Base-by-base conservation (phyloP, 2,888 invertebrate species). In the Colostygia pectinataria region DNA sequence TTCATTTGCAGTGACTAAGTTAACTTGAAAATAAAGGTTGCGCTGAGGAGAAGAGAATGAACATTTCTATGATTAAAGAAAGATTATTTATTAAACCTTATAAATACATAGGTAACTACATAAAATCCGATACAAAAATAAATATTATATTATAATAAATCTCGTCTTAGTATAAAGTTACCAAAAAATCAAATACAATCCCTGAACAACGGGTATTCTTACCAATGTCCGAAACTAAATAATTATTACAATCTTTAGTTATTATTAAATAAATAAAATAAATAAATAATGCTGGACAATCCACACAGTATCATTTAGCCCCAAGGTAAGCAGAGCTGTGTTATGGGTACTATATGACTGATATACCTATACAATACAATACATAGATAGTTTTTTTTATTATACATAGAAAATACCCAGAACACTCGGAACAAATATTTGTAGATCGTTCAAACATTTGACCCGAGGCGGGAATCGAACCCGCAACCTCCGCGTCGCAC, bases 81-180 rank as follows among this genome's bases (percentile, higher is more conserved):
- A 65, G 66, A 77, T 78, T 77, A 77, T 79, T 77, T 70, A 59
- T 63, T 34, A 70, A 72, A 74, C 55, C 61, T 68, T 66, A 69
- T 57, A 49, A 56, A 58, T 60, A 68, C 67, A 68, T 63, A n/a
- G n/a, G n/a, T n/a, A 71, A 72, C 75, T 80, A 81, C 74, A 80
- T 70, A 73, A 65, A 71, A 67, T 74, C 74, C 63, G 61, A 79
- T 83, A 82, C 67, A 83, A 80, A 80, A 83, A 81, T 83, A 84
- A 81, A 83, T 80, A 80, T 77, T 67, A 83, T 79, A 77, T 76
- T 66, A 63, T 68, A 67, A 64, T 69, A 71, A 72, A 79, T 82
- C 81, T 68, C 66, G 60, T 57, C 59, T 67, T 59, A 63, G 61
- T 61, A 59, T 59, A 56, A 53, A 55, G 52, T 59, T 51, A 64